These are phyloP conservation scores for Pachyrhynchus sulphureomaculatus DNA, from an alignment of 1,140 invertebrate species.

Conservation along the genomic window DNA sequence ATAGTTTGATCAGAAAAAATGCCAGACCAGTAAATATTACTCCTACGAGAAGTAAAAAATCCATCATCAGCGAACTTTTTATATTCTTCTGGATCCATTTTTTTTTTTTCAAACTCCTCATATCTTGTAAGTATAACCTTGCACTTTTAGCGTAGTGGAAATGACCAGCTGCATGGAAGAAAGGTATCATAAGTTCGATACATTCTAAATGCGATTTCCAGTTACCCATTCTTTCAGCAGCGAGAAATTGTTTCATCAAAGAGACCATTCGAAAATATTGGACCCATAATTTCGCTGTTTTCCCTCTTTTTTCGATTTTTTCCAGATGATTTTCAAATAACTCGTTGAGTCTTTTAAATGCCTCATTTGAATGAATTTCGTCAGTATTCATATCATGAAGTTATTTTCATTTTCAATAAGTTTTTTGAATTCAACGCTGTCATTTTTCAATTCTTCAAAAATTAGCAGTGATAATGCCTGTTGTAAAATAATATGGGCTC, in stretches of 20 bases:
- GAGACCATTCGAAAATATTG: conserved; percentile 45
- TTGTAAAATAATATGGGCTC: too few relatives aligned
- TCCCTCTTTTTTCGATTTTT: conserved; percentile 19
- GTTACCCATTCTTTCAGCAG: conserved; percentile 42
- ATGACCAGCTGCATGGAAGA: conserved; percentile 52
- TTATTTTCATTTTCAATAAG: too few relatives aligned
- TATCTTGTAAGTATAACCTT: conserved; percentile 53
- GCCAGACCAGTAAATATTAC: conserved; percentile 51
- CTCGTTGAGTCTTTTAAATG: not conserved
- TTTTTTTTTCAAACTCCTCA: conserved; percentile 42
- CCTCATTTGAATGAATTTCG: too few relatives aligned
- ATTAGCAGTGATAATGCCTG: too few relatives aligned
- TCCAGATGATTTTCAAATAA: conserved; percentile 24
- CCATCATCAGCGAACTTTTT: conserved; percentile 14
- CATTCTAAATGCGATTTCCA: conserved; percentile 45
- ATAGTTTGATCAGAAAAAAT: conserved; percentile 51
- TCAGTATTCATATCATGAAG: too few relatives aligned
- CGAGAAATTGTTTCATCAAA: conserved; percentile 42
- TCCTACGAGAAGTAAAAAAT: conserved; percentile 46
- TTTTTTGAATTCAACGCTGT: too few relatives aligned
- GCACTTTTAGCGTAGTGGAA: conserved; percentile 53
- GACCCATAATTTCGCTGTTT: conserved; percentile 44
- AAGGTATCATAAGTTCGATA: conserved; percentile 50
- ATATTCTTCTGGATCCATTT: conserved; percentile 17
- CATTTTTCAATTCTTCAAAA: too few relatives aligned